These are phyloP conservation scores for Lanius collurio DNA, from an alignment of 2,113 vertebrate genomes.

Conservation along the genomic window DNA sequence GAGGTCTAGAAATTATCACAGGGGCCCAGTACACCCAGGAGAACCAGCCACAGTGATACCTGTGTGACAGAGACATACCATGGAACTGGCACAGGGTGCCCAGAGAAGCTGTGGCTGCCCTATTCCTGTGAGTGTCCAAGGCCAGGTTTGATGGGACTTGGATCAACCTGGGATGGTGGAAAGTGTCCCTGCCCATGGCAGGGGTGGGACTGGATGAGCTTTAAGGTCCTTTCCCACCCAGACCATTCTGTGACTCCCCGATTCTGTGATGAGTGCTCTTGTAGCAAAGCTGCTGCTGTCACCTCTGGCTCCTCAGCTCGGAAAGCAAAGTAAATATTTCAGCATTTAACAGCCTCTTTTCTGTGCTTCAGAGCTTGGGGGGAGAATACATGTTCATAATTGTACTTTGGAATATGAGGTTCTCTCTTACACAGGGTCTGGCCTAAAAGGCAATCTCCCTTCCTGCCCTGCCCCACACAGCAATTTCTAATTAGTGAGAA, in stretches of 20 bases:
- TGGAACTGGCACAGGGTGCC: not conserved
- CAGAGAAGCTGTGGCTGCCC: not conserved
- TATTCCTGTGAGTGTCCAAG: not conserved
- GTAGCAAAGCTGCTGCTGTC: not conserved
- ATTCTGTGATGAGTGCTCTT: too few relatives aligned
- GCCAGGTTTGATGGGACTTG: accelerated
- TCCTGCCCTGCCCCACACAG: not conserved
- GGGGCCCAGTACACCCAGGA: not conserved
- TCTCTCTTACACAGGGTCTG: not conserved
- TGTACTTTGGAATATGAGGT: not conserved
- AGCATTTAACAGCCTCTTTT: not conserved
- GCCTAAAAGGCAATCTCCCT: not conserved
- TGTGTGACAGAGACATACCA: not conserved
- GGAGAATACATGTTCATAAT: not conserved
- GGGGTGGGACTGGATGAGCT: not conserved
- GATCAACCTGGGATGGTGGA: accelerated
- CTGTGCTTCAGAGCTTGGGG: not conserved
- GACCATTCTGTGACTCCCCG: not conserved
- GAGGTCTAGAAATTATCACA: not conserved
- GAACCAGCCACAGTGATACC: not conserved
- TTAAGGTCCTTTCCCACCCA: not conserved
- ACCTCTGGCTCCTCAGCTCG: not conserved
- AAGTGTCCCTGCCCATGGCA: not conserved
- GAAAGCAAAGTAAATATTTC: not conserved
- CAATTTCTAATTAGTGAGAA: not conserved